Conservation (phyloP, 2,888 invertebrate species). For the Drosophila neutralis region DNA sequence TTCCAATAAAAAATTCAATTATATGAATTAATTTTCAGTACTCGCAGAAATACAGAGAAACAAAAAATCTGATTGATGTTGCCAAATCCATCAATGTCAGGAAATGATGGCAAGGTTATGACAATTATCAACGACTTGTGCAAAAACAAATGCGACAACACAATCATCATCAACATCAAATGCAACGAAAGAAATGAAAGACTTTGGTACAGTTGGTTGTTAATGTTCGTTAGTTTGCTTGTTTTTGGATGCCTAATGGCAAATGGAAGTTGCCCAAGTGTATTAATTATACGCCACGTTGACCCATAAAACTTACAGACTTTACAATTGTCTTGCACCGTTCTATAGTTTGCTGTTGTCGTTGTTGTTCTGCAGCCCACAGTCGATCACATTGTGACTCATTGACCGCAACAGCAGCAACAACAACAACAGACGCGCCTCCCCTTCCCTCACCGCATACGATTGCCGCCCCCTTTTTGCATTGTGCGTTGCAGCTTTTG, state of each 20-base stretch:
- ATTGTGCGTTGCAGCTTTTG: conserved; percentile 69
- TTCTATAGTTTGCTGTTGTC: conserved; percentile 11
- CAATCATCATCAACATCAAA: conserved; percentile 13
- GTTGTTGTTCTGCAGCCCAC: conserved; percentile 54
- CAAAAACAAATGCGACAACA: conserved; percentile 41
- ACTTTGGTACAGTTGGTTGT: conserved; percentile 4
- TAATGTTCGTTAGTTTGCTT: conserved; percentile 11
- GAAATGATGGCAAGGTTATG: conserved; percentile 78
- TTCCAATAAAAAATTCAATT: conserved; percentile 63
- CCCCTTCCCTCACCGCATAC: conserved; percentile 19
- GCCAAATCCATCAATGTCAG: conserved; percentile 78
- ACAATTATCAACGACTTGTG: conserved; percentile 64
- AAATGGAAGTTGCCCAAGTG: conserved; percentile 77
- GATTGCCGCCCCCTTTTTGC: conserved; percentile 42
- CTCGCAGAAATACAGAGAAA: conserved; percentile 8
- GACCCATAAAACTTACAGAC: conserved; percentile 69
- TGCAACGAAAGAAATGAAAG: conserved; percentile 8
- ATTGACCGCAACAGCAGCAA: conserved; percentile 57
- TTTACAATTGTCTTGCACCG: conserved; percentile 65
- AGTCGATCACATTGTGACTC: conserved; percentile 63
- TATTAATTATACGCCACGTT: conserved; percentile 78
- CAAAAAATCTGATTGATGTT: conserved; percentile 49
- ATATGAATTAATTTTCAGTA: conserved; percentile 47
- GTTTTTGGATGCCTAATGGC: conserved; percentile 63
- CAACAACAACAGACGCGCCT: conserved; percentile 14